These are phyloP conservation scores for Oedothorax gibbosus DNA, from an alignment of 1,140 invertebrate species.

Conservation along the genomic window DNA sequence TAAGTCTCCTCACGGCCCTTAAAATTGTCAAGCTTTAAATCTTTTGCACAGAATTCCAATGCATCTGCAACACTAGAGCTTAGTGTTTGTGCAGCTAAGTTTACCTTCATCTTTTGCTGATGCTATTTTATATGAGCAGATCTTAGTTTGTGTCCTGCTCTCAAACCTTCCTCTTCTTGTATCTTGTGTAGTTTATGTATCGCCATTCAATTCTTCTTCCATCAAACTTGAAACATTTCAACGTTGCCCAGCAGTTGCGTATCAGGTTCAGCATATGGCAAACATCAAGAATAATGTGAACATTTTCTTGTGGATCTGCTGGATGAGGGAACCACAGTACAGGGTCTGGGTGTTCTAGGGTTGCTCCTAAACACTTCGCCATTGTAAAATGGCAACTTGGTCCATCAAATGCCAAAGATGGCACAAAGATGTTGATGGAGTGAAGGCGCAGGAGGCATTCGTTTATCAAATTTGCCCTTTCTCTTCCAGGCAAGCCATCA, in stretches of 20 bases:
- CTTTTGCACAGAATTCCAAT: background rate
- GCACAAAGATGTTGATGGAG: background rate
- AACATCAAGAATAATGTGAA: background rate
- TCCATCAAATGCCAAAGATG: background rate
- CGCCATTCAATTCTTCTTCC: background rate
- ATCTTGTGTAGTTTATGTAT: background rate
- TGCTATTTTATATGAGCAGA: background rate
- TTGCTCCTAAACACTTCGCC: slow-evolving; percentile 2
- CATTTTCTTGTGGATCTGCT: background rate
- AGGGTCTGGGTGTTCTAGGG: background rate
- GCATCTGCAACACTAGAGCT: slow-evolving; percentile 6
- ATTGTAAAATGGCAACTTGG: background rate
- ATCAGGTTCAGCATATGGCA: background rate
- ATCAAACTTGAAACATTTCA: background rate
- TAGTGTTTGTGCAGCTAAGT: slow-evolving; percentile 4
- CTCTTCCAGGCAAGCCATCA: too few relatives aligned
- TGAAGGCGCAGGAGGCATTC: background rate
- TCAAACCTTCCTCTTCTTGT: background rate
- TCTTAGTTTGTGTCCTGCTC: background rate
- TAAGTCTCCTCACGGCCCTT: background rate
- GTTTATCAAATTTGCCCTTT: background rate
- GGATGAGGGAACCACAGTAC: background rate
- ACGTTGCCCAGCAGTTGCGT: background rate
- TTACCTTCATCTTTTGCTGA: background rate
- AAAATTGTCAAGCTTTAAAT: background rate